Conservation (phyloP, 2,888 invertebrate genomes). For the Mimas tiliae region DNA sequence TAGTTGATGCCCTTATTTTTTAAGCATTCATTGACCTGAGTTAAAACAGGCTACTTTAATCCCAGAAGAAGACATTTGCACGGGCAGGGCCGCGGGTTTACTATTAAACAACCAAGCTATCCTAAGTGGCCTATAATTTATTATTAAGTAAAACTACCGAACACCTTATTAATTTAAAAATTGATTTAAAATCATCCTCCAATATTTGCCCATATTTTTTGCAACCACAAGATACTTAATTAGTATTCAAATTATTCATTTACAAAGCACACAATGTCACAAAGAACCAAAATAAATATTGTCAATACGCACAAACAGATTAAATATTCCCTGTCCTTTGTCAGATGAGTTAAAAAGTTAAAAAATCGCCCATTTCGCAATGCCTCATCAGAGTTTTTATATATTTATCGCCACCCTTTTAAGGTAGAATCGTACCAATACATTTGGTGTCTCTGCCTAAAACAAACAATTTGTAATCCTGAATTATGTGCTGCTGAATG, state of each 20-base stretch:
- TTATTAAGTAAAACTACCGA: slow-evolving; percentile 3
- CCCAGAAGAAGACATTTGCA: no score
- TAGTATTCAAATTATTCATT: slow-evolving; percentile 71
- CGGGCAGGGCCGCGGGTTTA: no score
- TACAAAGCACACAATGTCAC: slow-evolving; percentile 58
- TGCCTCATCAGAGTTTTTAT: slow-evolving; percentile 66
- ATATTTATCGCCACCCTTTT: slow-evolving; percentile 82
- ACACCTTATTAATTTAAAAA: background rate
- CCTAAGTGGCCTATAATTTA: background rate
- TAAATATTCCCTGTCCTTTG: slow-evolving; percentile 61
- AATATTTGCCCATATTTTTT: slow-evolving; percentile 24
- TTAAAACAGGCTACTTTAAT: no score
- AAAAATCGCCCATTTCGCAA: slow-evolving; percentile 63
- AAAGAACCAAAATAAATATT: slow-evolving; percentile 64
- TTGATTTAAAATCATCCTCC: slow-evolving; percentile 1
- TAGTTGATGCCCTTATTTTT: no score
- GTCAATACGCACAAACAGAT: slow-evolving; percentile 64
- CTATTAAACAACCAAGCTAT: background rate
- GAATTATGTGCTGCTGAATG: slow-evolving; percentile 84
- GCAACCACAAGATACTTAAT: slow-evolving; percentile 56
- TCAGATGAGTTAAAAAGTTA: slow-evolving; percentile 67
- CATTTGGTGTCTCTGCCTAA: slow-evolving; percentile 80
- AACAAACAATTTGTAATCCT: slow-evolving; percentile 85
- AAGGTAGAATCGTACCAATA: slow-evolving; percentile 81
- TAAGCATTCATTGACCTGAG: no score